phyloP scores from a whole-genome alignment of 2,888 invertebrate genomes.

The Baccha elongata region DNA sequence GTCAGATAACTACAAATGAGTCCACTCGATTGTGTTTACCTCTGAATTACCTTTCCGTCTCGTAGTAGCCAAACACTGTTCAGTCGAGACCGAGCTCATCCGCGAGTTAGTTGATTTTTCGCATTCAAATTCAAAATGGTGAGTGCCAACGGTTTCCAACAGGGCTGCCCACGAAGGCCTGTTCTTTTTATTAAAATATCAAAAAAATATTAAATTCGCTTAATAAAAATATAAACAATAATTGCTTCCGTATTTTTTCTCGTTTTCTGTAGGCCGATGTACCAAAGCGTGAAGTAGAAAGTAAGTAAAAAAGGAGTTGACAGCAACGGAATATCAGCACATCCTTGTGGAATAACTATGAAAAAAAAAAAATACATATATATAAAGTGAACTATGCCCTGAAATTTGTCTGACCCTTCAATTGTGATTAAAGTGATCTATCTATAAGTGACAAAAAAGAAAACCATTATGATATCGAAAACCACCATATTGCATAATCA shows the following conservation, averaged over 20 bases:
- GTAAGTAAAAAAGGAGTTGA: slow-evolving; percentile 85
- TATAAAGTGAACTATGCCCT: slow-evolving; percentile 53
- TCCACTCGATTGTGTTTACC: slow-evolving; percentile 76
- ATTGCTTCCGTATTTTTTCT: slow-evolving; percentile 72
- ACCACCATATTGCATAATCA: slow-evolving; percentile 54
- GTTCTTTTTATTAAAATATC: slow-evolving; percentile 49
- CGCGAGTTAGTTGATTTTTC: slow-evolving; percentile 83
- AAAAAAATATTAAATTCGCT: slow-evolving; percentile 24
- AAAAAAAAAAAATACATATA: neutral
- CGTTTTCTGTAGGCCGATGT: slow-evolving; percentile 89
- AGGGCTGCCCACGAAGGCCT: slow-evolving; percentile 52
- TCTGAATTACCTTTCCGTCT: slow-evolving; percentile 81
- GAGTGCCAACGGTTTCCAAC: slow-evolving; percentile 81
- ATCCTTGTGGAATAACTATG: slow-evolving; percentile 50
- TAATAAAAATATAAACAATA: slow-evolving; percentile 7
- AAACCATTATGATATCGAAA: slow-evolving; percentile 14
- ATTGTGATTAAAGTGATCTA: slow-evolving; percentile 37
- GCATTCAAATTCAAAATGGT: slow-evolving; percentile 87
- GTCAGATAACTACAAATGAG: slow-evolving; percentile 58
- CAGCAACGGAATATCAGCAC: slow-evolving; percentile 20
- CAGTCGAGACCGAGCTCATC: slow-evolving; percentile 83
- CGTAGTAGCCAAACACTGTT: slow-evolving; percentile 81
- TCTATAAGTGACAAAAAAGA: slow-evolving; percentile 31
- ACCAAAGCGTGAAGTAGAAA: slow-evolving; percentile 93
- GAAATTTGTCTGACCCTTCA: slow-evolving; percentile 15